Evolutionary conservation across 2,888 invertebrate genomes (phyloP), one percentile per base, ranked within the genome.

Genomic region (Tetranychus truncatus): DNA sequence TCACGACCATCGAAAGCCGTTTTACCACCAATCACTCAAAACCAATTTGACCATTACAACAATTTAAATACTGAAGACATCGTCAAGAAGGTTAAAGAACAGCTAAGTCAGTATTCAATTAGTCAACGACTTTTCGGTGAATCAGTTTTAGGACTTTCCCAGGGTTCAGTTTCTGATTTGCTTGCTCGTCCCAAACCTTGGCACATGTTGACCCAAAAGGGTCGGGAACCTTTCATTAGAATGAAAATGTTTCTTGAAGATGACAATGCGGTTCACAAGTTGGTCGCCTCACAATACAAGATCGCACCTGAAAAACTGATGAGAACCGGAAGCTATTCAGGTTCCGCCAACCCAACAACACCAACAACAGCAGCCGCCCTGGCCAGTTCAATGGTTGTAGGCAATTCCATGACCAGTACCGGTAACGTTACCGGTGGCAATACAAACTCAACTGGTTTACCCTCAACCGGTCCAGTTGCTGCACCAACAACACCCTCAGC

Each of bases 211-310:
- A 99, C 99, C 18, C 93, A 92, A 82, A 95, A 95, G 83, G 95
- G 95, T 1, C 87, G 95, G 45, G 95, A 96, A 82, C 96, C 95
- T 0, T 96, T 95, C 84, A 95, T 96, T 78, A 87, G 95, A 77
- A 96, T 96, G 95, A 93, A 95, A 83, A 92, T 95, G 90, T 96
- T 96, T 84, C 85, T 96, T 79, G 94, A 94, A 84, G 95, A 95
- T 81, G 93, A 94, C 79, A 92, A 93, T 81, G 94, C 94, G 15
- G 93, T 95, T 1, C 94, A 94, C 83, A 94, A 94, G 82, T 84
- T 95, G 79, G 94, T 95, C 44, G 95, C 96, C 78, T 94, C 93
- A 78, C 96, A 96, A 84, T 96, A 96, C 85, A 95, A 95, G 85
- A 95, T 96, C 77, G 95, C 95, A 0, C 95, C 95, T 9, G 96